Evolutionary conservation across 2,113 vertebrate genomes (phyloP).

Genomic region (Lophochroa leadbeateri): DNA sequence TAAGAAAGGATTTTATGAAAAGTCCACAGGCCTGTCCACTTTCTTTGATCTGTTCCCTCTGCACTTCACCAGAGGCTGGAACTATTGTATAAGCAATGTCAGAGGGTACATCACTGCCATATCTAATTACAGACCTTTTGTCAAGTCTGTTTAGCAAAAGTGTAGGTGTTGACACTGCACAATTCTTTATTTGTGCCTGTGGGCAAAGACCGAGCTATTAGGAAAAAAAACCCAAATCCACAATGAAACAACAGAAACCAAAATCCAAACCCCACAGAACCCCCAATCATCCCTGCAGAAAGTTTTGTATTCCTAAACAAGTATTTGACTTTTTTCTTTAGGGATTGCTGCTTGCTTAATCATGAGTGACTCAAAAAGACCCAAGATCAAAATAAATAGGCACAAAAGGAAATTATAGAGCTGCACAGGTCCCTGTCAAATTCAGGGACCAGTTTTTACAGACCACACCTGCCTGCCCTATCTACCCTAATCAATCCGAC

Average conservation of each 20-base stretch:
- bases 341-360: not conserved
- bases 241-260: not conserved
- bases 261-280: not conserved
- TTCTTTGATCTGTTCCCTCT: slow-evolving; percentile 11
- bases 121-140: not conserved
- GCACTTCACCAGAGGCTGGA: not conserved
- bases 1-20: not conserved
- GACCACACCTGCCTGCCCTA: not conserved
- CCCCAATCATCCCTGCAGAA: not conserved
- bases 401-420: not conserved
- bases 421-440: not conserved
- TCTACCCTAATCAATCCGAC: not conserved
- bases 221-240: not conserved
- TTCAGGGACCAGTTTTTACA: not conserved
- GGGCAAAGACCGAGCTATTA: not conserved
- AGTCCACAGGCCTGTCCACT: not conserved
- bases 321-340: not conserved
- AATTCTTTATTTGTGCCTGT: not conserved
- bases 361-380: not conserved
- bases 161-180: not conserved
- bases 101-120: not conserved
- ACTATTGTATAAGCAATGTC: not conserved
- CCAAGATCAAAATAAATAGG: not conserved
- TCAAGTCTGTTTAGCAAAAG: not conserved
- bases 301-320: not conserved